These are phyloP conservation scores for Clupea harengus DNA, from an alignment of 2,113 vertebrate species.

Conservation along the genomic window DNA sequence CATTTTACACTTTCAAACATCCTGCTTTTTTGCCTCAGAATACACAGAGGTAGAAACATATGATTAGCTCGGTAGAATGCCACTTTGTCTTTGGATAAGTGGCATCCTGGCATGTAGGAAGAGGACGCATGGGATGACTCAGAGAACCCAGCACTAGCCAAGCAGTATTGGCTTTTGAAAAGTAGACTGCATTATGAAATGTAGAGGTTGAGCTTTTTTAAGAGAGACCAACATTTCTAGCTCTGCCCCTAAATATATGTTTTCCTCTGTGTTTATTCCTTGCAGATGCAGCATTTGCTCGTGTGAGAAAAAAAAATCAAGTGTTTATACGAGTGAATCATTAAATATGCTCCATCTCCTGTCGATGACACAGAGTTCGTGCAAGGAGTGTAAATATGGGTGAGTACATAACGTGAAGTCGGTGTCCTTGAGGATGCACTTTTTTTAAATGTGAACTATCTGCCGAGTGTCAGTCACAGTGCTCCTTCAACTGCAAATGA, in stretches of 20 bases:
- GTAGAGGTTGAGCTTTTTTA: background rate
- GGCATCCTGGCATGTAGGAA: too few relatives aligned
- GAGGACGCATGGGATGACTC: too few relatives aligned
- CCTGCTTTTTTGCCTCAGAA: too few relatives aligned
- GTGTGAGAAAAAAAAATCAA: background rate
- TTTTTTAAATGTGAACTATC: background rate
- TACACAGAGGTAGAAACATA: too few relatives aligned
- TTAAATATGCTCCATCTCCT: background rate
- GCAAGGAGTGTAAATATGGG: background rate
- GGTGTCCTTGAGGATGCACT: background rate
- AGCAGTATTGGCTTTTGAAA: background rate
- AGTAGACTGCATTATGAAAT: background rate
- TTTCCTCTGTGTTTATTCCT: background rate
- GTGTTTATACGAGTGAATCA: background rate
- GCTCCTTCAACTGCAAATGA: background rate
- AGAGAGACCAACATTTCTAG: background rate
- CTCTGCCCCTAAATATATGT: background rate
- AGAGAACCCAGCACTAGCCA: background rate
- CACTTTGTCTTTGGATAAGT: too few relatives aligned
- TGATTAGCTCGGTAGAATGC: too few relatives aligned
- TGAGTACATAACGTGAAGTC: background rate
- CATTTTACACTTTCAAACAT: too few relatives aligned
- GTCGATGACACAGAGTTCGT: background rate
- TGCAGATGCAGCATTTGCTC: background rate
- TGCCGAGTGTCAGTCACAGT: background rate